phyloP scores from a whole-genome alignment of 2,113 vertebrate genomes.

The Neotragus moschatus region DNA sequence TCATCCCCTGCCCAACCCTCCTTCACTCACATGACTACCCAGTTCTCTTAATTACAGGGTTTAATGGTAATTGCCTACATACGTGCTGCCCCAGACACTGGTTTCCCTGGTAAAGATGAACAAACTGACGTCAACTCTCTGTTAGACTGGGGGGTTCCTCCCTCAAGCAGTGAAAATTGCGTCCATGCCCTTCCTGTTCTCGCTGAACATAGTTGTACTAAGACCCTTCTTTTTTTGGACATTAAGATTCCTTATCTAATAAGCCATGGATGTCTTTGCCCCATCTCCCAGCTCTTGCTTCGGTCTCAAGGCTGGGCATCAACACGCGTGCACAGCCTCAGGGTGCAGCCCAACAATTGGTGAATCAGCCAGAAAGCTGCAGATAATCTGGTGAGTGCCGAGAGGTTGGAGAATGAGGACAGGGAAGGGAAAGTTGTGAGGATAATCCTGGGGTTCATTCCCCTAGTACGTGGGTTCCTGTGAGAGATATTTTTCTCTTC shows the following conservation, averaged over 20 bases:
- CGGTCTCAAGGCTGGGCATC: background rate
- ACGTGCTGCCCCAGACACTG: background rate
- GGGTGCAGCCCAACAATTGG: background rate
- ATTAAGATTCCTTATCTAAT: background rate
- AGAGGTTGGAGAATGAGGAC: background rate
- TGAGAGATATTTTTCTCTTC: background rate
- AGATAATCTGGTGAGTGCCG: rapidly evolving
- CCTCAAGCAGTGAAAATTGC: rapidly evolving
- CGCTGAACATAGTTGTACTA: rapidly evolving
- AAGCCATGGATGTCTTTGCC: rapidly evolving
- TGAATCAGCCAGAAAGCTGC: background rate
- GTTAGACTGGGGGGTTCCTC: background rate
- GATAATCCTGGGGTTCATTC: background rate
- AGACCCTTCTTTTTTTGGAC: background rate
- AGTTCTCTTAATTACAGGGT: background rate
- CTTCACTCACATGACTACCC: background rate
- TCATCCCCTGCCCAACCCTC: background rate
- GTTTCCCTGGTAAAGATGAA: background rate
- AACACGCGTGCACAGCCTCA: rapidly evolving
- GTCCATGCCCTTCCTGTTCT: rapidly evolving
- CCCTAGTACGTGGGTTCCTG: no score
- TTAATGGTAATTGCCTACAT: background rate
- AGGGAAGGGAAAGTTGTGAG: background rate
- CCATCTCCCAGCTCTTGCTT: background rate
- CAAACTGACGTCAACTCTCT: background rate